Evolutionary conservation across 2,113 vertebrate genomes (phyloP), one percentile per base, ranked within the genome.

Genomic region (Salvator merianae): DNA sequence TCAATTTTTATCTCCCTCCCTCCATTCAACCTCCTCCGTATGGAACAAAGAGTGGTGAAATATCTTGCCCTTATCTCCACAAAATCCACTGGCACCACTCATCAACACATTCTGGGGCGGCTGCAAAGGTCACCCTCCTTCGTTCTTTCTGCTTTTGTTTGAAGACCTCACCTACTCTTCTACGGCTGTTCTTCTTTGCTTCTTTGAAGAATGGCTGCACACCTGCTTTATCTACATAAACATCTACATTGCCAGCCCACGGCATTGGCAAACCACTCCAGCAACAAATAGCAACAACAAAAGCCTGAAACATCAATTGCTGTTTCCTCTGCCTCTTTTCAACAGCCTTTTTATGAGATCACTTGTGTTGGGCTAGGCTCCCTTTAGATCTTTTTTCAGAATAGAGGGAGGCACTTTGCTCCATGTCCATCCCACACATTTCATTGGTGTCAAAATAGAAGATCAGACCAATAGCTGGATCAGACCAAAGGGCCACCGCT

Each of bases 191-290:
- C 84, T 87, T 83, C 4, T 72, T 30, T 36, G n/a, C 84, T 87
- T 90, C 82, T 77, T 78, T 3, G 82, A 32, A 92, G 88, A 40
- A 88, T 34, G 0, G 5, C 0, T 70, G 72, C 79, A 68, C 88
- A 78, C 43, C 82, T 75, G 0, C n/a, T 86, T 0, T 68, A 0
- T 63, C 2, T 73, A 28, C 4, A 65, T 0, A 30, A 3, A 87
- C 81, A 88, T 66, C 85, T 30, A 5, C 83, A 91, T 87, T 87
- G 92, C 85, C 77, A 94, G 93, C 91, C 91, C 86, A 77, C 59
- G 90, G 93, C 90, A 83, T 80, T 87, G 85, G 85, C 87, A 93
- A 93, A 92, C 53, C 89, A 91, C 84, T 78, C 2, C 0, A 73
- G 18, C 71, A 88, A 91, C 77, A 90, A 80, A 82, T 71, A 32